These are phyloP conservation scores for Carduelis carduelis DNA, from an alignment of 2,797 vertebrate genomes.

Conservation along the genomic window DNA sequence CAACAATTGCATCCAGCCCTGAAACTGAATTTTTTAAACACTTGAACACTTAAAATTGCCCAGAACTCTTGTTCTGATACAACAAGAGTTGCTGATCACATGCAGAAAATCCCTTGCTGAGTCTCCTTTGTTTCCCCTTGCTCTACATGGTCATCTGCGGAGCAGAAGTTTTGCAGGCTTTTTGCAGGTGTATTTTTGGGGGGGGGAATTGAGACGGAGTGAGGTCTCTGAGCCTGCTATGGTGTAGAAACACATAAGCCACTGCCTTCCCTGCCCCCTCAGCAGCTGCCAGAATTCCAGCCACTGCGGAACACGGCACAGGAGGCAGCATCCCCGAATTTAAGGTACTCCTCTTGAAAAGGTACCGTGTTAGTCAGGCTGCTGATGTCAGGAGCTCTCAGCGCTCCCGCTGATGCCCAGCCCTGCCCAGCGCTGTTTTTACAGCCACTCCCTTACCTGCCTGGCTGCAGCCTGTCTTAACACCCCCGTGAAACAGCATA, in stretches of 20 bases:
- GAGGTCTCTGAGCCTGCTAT: not conserved
- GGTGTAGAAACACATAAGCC: not conserved
- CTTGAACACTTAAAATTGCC: not conserved
- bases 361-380: not conserved
- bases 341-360: not conserved
- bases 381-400: constrained; percentile 2
- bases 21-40: not conserved
- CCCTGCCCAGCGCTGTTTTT: not conserved
- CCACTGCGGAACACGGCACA: not conserved
- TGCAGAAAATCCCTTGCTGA: not conserved
- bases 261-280: not conserved
- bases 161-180: not conserved
- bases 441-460: constrained; percentile 18
- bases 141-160: not conserved
- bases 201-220: rapidly evolving
- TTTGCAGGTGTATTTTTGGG: not conserved
- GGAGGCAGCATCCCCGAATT: not conserved
- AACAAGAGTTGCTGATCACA: not conserved
- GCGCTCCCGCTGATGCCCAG: not conserved
- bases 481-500: not conserved
- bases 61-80: not conserved
- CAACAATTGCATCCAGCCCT: not conserved
- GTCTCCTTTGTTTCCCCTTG: not conserved
- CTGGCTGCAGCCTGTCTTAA: not conserved
- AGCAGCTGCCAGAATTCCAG: not conserved